phyloP scores from a whole-genome alignment of 1,140 invertebrate species.

The Dreissena polymorpha region DNA sequence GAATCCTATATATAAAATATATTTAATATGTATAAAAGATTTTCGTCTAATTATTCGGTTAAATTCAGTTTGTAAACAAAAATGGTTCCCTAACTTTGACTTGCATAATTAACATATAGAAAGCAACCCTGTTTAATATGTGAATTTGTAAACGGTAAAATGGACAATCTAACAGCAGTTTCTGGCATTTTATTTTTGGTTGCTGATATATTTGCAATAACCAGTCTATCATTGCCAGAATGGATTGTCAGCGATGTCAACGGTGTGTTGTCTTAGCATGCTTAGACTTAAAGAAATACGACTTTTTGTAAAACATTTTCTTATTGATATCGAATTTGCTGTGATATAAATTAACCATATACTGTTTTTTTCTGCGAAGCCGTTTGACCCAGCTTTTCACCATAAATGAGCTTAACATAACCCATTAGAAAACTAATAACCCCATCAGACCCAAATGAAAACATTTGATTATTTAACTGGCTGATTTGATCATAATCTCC shows the following conservation, averaged over 20 bases:
- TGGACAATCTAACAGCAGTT: slow-evolving; percentile 63
- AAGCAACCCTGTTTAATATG: neutral
- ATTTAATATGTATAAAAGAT: too few relatives aligned
- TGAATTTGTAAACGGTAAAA: slow-evolving; percentile 3
- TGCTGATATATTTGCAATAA: slow-evolving; percentile 66
- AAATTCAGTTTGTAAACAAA: neutral
- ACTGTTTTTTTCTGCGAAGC: too few relatives aligned
- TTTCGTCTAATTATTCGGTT: too few relatives aligned
- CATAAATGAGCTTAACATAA: too few relatives aligned
- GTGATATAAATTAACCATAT: too few relatives aligned
- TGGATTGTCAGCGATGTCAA: slow-evolving; percentile 65
- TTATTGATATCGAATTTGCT: too few relatives aligned
- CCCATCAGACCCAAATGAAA: too few relatives aligned
- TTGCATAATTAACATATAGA: neutral
- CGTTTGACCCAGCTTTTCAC: too few relatives aligned
- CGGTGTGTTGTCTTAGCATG: slow-evolving; percentile 42
- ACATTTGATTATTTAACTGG: too few relatives aligned
- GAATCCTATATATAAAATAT: too few relatives aligned
- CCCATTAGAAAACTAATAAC: too few relatives aligned
- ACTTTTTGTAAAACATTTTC: neutral
- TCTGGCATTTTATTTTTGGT: slow-evolving; percentile 63
- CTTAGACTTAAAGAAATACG: neutral
- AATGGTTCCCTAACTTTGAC: neutral
- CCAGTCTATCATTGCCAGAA: slow-evolving; percentile 64
- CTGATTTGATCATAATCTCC: too few relatives aligned